Base-by-base conservation (phyloP, 2,113 vertebrate genomes). In the Emydocephalus ijimae region DNA sequence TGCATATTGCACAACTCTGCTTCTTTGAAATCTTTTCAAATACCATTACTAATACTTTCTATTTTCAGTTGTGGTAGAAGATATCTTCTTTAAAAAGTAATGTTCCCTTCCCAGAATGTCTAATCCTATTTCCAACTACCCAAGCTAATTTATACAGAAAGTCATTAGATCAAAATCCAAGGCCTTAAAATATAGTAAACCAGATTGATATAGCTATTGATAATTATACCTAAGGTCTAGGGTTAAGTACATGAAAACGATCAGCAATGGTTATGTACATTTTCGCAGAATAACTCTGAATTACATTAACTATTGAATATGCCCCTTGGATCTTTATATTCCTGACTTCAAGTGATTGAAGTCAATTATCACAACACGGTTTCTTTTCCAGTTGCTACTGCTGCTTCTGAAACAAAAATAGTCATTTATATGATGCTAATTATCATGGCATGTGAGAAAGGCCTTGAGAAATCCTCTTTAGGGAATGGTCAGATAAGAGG, bases 391-490 rank as follows among this genome's bases (percentile, higher is more conserved):
- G 94, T 95, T 93, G 92, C 94, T 94, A 94, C 94, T 91, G 85
- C 95, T 86, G 94, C 95, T 97, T 96, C 94, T 95, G 92, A 93
- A 96, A 94, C 92, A 93, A 97, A 95, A 97, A 95, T 95, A 95
- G 85, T 94, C 96, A 95, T 96, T 96, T 96, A 92, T 94, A 96
- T 93, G 87, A 4, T 29, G 93, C 89, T 95, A 74, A 61, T 26
- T 26, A 29, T 29, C 29, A 29, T 61, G 59, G 9, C 11, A 29
- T 11, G 59, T 61, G 59, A 61, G 26, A 29, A 64, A 29, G 26
- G 61, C 11, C 10, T n/a, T 64, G 26, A 61, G 59, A 61, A 61
- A 12, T 61, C 10, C 61, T 64, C 3, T 24, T 29, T 64, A 29
- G 26, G 61, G 26, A 64, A 64, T 64, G 59, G 59, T 64, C 59